These are phyloP conservation scores for Drosophila mimetica DNA, from an alignment of 2,888 invertebrate genomes.

Conservation along the genomic window DNA sequence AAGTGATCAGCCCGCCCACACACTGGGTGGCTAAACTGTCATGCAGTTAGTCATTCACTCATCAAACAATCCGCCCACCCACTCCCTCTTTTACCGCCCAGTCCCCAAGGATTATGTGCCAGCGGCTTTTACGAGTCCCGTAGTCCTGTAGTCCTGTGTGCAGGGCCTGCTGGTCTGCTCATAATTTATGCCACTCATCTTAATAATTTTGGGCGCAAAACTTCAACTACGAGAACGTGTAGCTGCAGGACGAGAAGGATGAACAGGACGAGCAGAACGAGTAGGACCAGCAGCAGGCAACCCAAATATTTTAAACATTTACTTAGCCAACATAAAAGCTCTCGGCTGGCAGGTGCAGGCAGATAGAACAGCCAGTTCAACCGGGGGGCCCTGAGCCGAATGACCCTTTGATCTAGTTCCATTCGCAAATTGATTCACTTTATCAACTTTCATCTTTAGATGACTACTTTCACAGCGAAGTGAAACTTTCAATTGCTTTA, in stretches of 20 bases:
- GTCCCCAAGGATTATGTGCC: conserved; percentile 75
- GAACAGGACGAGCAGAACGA: conserved; percentile 14
- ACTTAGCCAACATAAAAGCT: conserved; percentile 60
- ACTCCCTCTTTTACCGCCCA: conserved; percentile 12
- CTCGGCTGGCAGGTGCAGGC: conserved; percentile 6
- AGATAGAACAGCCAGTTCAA: conserved; percentile 16
- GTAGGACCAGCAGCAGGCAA: conserved; percentile 36
- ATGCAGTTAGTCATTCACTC: conserved; percentile 79
- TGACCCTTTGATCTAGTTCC: conserved; percentile 43
- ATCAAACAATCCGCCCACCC: conserved; percentile 62
- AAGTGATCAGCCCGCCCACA: conserved; percentile 66
- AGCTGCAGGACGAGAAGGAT: conserved; percentile 33
- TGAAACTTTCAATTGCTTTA: conserved; percentile 24
- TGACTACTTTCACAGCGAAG: conserved; percentile 10
- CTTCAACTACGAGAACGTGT: conserved; percentile 57
- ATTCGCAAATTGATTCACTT: conserved; percentile 38
- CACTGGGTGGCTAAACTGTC: conserved; percentile 56
- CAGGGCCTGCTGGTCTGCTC: conserved; percentile 49
- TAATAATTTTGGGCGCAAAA: conserved; percentile 77
- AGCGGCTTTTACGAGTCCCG: conserved; percentile 68
- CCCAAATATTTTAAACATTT: conserved; percentile 76
- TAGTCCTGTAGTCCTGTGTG: not conserved
- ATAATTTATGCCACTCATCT: conserved; percentile 81
- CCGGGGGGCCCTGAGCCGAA: conserved; percentile 22
- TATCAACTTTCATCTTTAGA: conserved; percentile 36